Percentiles rank a stretch among this genome's conserved stretches.
phyloP scores from a whole-genome alignment of 2,888 invertebrate species.

The Leptinotarsa peninsularis region DNA sequence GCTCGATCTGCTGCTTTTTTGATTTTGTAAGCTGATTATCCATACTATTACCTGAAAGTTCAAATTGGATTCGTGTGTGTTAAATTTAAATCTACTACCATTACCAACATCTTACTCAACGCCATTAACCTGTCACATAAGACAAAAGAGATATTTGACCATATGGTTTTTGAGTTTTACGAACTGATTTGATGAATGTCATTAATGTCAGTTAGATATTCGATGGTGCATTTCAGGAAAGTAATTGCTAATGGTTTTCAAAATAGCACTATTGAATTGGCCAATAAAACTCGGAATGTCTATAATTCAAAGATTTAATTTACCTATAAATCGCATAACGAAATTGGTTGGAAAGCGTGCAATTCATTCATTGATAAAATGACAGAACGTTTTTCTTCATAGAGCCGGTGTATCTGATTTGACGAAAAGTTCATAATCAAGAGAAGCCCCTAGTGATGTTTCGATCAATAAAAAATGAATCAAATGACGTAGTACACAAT shows the following conservation, averaged over 20 bases:
- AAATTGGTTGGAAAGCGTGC: background rate
- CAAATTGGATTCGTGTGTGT: too few species aligned
- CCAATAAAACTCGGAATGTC: background rate
- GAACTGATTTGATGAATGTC: conserved; percentile 16
- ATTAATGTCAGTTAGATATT: conserved; percentile 16
- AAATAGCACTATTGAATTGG: conserved; percentile 13
- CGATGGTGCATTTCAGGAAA: conserved; percentile 9
- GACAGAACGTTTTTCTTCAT: background rate
- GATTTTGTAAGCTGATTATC: too few species aligned
- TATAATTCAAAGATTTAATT: conserved; percentile 15
- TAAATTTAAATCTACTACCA: background rate
- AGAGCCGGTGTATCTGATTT: background rate
- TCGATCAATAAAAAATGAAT: too few species aligned
- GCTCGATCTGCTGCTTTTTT: too few species aligned
- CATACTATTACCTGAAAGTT: too few species aligned
- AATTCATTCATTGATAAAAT: background rate
- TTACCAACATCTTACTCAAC: background rate
- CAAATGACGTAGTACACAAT: too few species aligned
- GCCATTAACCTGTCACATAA: background rate
- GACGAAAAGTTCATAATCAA: too few species aligned
- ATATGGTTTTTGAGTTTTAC: conserved; percentile 1
- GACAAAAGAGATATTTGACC: conserved; percentile 6
- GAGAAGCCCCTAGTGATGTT: too few species aligned
- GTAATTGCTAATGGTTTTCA: conserved; percentile 14
- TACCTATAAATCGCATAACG: conserved; percentile 1